These are phyloP conservation scores for Parelbella ahira DNA, from an alignment of 2,888 invertebrate genomes.

Conservation along the genomic window DNA sequence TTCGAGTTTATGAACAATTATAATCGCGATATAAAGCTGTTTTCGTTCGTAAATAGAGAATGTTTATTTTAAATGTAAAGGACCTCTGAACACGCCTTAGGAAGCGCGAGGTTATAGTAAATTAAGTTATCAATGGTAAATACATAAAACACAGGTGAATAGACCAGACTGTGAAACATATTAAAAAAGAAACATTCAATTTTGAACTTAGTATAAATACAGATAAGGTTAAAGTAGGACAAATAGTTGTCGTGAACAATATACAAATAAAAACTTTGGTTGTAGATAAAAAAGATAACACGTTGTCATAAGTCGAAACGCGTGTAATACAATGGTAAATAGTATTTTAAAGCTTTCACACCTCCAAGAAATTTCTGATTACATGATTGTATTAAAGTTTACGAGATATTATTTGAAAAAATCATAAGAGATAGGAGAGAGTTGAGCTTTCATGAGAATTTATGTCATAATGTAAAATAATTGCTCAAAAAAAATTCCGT, in stretches of 20 bases:
- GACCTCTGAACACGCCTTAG: conserved; percentile 21
- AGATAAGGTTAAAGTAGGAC: neutral
- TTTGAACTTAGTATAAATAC: neutral
- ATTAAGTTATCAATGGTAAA: conserved; percentile 53
- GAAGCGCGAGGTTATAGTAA: conserved; percentile 38
- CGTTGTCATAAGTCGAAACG: conserved; percentile 33
- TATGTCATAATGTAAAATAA: too few species aligned
- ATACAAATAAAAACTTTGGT: conserved; percentile 27
- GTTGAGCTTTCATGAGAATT: too few species aligned
- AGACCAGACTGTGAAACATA: conserved; percentile 4
- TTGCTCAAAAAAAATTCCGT: too few species aligned
- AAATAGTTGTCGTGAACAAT: conserved; percentile 1
- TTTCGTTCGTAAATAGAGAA: too few species aligned
- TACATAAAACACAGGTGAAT: conserved; percentile 34
- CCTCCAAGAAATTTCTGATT: conserved; percentile 6
- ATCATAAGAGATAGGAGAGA: neutral
- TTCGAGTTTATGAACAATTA: too few species aligned
- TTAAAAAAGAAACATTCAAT: conserved; percentile 5
- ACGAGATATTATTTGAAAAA: neutral
- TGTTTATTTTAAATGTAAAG: conserved; percentile 15
- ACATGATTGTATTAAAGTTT: conserved; percentile 4
- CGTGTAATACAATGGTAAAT: conserved; percentile 44
- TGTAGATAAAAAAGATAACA: conserved; percentile 34
- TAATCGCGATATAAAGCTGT: conserved; percentile 5
- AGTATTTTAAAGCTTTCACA: conserved; percentile 32